phyloP scores from a whole-genome alignment of 2,113 vertebrate species.

The Psilopsiagon aurifrons region DNA sequence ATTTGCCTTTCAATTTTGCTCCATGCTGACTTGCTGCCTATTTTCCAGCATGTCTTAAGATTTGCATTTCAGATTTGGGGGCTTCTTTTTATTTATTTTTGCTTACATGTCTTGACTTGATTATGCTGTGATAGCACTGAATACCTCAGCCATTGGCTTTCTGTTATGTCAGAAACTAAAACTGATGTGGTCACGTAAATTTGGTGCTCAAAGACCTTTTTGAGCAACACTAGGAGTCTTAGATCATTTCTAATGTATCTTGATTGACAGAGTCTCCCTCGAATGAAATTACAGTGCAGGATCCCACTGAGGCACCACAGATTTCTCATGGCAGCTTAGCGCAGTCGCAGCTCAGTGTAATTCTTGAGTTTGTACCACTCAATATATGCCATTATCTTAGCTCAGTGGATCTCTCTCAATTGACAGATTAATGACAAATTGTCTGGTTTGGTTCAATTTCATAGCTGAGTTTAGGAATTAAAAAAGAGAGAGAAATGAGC shows the following conservation, averaged over 20 bases:
- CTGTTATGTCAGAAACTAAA: not conserved
- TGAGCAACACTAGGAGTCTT: not conserved
- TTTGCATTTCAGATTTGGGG: not conserved
- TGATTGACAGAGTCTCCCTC: not conserved
- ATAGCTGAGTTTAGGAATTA: not conserved
- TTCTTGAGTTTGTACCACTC: not conserved
- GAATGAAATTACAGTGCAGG: not conserved
- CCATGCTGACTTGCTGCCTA: not conserved
- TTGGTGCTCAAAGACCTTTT: not conserved
- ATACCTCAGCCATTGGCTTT: not conserved
- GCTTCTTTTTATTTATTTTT: not conserved
- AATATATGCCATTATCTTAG: not conserved
- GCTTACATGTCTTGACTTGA: not conserved
- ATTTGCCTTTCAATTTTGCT: not conserved
- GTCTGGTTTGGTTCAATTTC: not conserved
- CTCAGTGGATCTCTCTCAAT: not conserved
- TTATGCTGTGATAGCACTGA: not conserved
- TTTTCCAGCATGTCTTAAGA: not conserved
- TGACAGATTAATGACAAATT: not conserved
- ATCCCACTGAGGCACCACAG: not conserved
- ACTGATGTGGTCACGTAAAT: fast-evolving
- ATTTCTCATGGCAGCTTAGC: not conserved
- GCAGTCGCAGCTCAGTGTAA: not conserved
- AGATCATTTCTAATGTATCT: not conserved
- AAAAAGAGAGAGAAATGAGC: not conserved